Evolutionary conservation across 2,888 invertebrate genomes (phyloP).

Genomic region (Pristionchus entomophagus): DNA sequence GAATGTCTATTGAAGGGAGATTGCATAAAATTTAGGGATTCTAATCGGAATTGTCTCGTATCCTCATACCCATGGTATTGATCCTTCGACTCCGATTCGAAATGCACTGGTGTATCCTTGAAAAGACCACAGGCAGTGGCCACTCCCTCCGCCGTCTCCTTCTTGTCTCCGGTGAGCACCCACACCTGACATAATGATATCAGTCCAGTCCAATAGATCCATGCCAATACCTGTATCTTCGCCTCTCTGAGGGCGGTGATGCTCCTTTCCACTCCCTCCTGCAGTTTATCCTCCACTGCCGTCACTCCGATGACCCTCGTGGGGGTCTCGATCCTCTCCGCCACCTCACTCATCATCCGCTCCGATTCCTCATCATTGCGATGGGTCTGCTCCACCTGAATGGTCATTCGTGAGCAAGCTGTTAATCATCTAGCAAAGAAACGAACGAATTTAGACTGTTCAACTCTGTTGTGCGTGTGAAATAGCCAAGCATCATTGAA

Average conservation of each 20-base stretch:
- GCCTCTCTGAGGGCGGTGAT: constrained; percentile 19
- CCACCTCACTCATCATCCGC: constrained; percentile 83
- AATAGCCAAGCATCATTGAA: too few relatives aligned
- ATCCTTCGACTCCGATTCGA: background rate
- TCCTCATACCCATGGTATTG: too few relatives aligned
- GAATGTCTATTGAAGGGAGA: too few relatives aligned
- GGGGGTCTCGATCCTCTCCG: constrained; percentile 86
- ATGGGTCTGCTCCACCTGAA: background rate
- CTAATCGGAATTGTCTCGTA: too few relatives aligned
- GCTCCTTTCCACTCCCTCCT: constrained; percentile 47
- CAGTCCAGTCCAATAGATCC: too few relatives aligned
- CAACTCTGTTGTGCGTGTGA: too few relatives aligned
- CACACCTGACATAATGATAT: constrained; percentile 1
- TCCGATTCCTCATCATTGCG: background rate
- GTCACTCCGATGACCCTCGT: constrained; percentile 83
- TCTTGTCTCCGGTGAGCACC: constrained; percentile 85
- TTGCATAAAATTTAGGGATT: too few relatives aligned
- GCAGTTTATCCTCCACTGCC: constrained; percentile 80
- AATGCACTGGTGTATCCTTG: constrained; percentile 54
- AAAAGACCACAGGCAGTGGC: constrained; percentile 91
- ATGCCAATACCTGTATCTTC: background rate
- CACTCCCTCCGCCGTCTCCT: constrained; percentile 95
- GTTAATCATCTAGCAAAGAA: too few relatives aligned
- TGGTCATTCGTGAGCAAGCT: background rate
- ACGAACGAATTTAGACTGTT: too few relatives aligned